phyloP scores from a whole-genome alignment of 2,888 invertebrate genomes.

The Baccha elongata region DNA sequence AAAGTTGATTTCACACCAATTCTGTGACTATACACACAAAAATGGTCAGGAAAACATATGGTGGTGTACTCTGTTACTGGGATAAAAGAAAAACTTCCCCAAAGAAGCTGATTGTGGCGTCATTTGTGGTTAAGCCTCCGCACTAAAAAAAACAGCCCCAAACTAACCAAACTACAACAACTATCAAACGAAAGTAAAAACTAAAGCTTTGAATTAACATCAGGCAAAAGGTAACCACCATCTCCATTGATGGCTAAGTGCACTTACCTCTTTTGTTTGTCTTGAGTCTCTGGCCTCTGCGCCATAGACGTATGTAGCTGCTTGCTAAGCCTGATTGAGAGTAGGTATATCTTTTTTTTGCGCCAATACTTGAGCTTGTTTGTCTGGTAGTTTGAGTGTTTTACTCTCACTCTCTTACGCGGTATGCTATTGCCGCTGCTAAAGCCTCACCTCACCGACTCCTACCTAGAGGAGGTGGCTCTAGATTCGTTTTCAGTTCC shows the following conservation, averaged over 20 bases:
- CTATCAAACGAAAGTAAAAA: slow-evolving; percentile 56
- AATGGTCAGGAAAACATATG: slow-evolving; percentile 42
- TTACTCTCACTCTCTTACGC: slow-evolving; percentile 68
- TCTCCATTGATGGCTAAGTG: slow-evolving; percentile 36
- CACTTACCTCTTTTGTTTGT: slow-evolving; percentile 27
- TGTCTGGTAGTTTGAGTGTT: slow-evolving; percentile 33
- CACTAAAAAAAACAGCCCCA: slow-evolving; percentile 10
- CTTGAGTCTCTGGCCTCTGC: neutral
- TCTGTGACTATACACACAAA: slow-evolving; percentile 39
- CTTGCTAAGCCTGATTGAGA: slow-evolving; percentile 32
- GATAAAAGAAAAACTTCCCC: slow-evolving; percentile 47
- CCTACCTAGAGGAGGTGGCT: slow-evolving; percentile 42
- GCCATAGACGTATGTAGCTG: neutral
- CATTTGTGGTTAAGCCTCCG: slow-evolving; percentile 13
- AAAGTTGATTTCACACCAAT: slow-evolving; percentile 36
- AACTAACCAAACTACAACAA: slow-evolving; percentile 21
- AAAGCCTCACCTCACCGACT: neutral
- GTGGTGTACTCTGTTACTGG: neutral
- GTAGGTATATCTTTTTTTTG: slow-evolving; percentile 47
- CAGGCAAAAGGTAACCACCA: slow-evolving; percentile 18
- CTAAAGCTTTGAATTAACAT: slow-evolving; percentile 51
- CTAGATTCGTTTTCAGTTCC: slow-evolving; percentile 65
- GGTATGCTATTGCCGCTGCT: neutral
- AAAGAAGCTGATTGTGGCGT: neutral
- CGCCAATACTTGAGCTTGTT: slow-evolving; percentile 32